Evolutionary conservation across 2,797 vertebrate genomes (phyloP), one percentile per base, ranked within the genome.

Genomic region (Lepus townsendii): DNA sequence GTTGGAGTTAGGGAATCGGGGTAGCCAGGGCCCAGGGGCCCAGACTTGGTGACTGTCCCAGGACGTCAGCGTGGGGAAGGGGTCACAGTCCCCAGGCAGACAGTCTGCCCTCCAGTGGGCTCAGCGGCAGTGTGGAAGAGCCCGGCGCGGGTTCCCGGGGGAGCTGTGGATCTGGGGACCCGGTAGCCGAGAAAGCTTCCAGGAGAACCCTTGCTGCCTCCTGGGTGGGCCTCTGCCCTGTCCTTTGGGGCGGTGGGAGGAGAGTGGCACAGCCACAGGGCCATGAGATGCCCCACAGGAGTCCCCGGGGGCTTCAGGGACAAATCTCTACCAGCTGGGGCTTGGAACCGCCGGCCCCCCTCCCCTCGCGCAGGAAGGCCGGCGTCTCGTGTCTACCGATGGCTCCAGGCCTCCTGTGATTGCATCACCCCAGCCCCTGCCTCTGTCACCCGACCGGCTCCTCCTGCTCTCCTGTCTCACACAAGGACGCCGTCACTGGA

Each of bases 381-480:
- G 42, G 42, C 8, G 8, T 47, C 42, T 47, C 8, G 8, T 47
- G 42, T 47, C 42, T 9, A 47, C 42, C 1, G 42, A 47, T 47
- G 42, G 42, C 42, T 47, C 42, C 42, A 47, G 42, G 0, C 5
- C 30, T 35, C 26, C 14, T 7, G 30, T 12, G 69, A 52, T 68
- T 2, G 0, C 10, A 3, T 42, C 7, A 0, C 69, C n/a, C 24
- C 19, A 1, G 0, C 27, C 42, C 24, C 30, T 27, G 3, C 24
- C 32, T 24, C n/a, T 17, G 42, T 8, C 68, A 13, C 19, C 19
- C 9, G 20, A 24, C 32, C 63, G n/a, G 13, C 35, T 35, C 24
- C 17, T 16, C 85, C 20, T 60, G 73, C 66, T 65, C 75, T 32
- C 22, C 77, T 22, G 7, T 73, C 69, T 90, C 52, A 47, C 9